Base-by-base conservation (phyloP, 2,113 vertebrate genomes). In the Hiodon alosoides region DNA sequence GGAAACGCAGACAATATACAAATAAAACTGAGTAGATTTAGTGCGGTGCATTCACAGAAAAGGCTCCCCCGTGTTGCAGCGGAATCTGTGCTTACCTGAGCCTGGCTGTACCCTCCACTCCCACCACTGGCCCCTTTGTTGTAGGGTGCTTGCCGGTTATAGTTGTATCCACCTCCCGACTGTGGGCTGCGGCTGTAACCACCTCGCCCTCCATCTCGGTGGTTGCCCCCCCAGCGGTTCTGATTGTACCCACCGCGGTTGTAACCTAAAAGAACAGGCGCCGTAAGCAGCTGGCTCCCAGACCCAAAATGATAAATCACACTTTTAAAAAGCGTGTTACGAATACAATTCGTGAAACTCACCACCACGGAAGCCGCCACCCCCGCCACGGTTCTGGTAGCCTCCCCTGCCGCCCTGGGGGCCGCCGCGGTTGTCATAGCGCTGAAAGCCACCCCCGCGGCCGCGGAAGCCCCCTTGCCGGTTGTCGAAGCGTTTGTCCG, bases 401-500 rank as follows among this genome's bases (percentile, higher is more conserved):
- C 93, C 55, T 1, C 64, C 73, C 10, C 73, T 78, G 4, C 85
- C 89, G 2, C 90, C 73, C 13, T 68, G 93, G 54, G 85, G 77
- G 8, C 89, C 87, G 10, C 93, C 91, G 0, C 93, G 90, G 85
- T 83, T 95, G 77, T 96, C 95, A 4, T 93, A 95, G 31, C 95
- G 92, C 84, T 94, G 93, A 84, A 90, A 94, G 77, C 70, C 70
- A 2, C 82, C 85, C 1, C 88, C 86, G 1, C 93, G 91, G 11
- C 92, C 90, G 0, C 91, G 85, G 82, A 93, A 94, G 0, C 91
- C 77, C 0, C 88, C 84, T 79, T 89, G 89, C 62, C 95, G 87
- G 86, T 87, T 94, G 84, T 96, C 94, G 4, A 93, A 95, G 71
- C 95, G 94, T 76, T 97, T 97, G 4, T 96, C 94, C 0, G 94